Percentiles rank a stretch among this genome's conserved stretches.
These are phyloP conservation scores for Pammene fasciana DNA, from an alignment of 2,888 invertebrate genomes.

Conservation along the genomic window DNA sequence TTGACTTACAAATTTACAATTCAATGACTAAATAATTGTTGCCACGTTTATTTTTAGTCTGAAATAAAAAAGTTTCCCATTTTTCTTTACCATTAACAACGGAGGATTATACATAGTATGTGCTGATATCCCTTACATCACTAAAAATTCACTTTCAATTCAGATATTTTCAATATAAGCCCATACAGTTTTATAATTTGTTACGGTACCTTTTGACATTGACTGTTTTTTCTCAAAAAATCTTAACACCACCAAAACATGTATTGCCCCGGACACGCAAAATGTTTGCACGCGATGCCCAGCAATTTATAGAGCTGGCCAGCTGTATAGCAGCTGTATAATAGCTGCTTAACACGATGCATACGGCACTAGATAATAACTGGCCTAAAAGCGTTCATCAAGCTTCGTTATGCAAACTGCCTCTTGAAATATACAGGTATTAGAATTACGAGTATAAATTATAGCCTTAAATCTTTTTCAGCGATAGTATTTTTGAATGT, in stretches of 20 bases:
- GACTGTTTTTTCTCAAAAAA: slow-evolving; percentile 14
- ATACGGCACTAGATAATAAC: slow-evolving; percentile 37
- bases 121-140: too few relatives aligned
- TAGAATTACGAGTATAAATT: too few relatives aligned
- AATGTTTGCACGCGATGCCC: slow-evolving; percentile 37
- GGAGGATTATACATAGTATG: too few relatives aligned
- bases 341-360: slow-evolving; percentile 40
- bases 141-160: too few relatives aligned
- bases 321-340: slow-evolving; percentile 26
- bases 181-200: not conserved
- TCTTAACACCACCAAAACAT: slow-evolving; percentile 38
- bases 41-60: too few relatives aligned
- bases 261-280: slow-evolving; percentile 34
- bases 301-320: slow-evolving; percentile 29
- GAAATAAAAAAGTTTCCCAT: too few relatives aligned
- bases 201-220: not conserved
- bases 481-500: not conserved
- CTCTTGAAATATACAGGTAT: slow-evolving; percentile 6
- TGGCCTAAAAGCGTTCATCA: slow-evolving; percentile 18
- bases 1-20: too few relatives aligned
- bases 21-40: too few relatives aligned
- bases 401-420: slow-evolving; percentile 24
- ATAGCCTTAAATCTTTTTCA: not conserved
- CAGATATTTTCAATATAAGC: too few relatives aligned
- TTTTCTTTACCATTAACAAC: too few relatives aligned